These are phyloP conservation scores for Brachionus calyciflorus DNA, from an alignment of 1,140 invertebrate genomes.

Conservation along the genomic window DNA sequence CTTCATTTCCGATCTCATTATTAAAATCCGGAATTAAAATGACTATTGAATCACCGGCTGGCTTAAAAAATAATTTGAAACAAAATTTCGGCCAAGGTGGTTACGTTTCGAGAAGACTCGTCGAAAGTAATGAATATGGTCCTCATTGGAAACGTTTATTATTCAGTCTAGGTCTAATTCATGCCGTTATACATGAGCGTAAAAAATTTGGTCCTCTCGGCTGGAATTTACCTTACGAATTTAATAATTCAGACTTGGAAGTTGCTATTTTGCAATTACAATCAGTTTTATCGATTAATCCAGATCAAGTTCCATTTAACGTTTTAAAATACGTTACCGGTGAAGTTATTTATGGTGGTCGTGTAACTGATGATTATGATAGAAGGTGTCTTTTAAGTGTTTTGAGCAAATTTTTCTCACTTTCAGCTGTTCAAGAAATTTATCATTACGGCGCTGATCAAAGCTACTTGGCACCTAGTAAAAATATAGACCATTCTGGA, in stretches of 20 bases:
- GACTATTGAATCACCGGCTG: conserved; percentile 92
- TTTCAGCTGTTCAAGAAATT: conserved; percentile 72
- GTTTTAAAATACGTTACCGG: conserved; percentile 77
- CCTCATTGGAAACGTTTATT: conserved; percentile 51
- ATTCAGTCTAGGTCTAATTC: conserved; percentile 60
- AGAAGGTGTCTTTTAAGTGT: conserved; percentile 59
- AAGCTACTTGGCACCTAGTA: conserved; percentile 1
- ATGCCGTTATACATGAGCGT: conserved; percentile 59
- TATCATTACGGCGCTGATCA: conserved; percentile 64
- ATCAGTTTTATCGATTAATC: conserved; percentile 60
- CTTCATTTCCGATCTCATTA: conserved; percentile 46
- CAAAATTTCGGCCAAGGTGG: conserved; percentile 51
- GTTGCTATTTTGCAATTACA: conserved; percentile 58
- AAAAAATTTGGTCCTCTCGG: conserved; percentile 60
- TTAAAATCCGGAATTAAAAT: conserved; percentile 90
- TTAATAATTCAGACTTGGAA: conserved; percentile 60
- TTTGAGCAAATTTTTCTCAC: conserved; percentile 57
- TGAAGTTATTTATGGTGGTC: conserved; percentile 78
- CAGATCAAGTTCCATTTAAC: conserved; percentile 70
- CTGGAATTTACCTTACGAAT: conserved; percentile 62
- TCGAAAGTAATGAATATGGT: conserved; percentile 65
- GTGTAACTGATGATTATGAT: conserved; percentile 66
- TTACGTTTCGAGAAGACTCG: not conserved
- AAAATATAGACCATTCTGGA: conserved; percentile 44
- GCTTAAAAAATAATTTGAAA: conserved; percentile 66